phyloP scores from a whole-genome alignment of 2,888 invertebrate species.

The Liopterus haemorrhoidalis region DNA sequence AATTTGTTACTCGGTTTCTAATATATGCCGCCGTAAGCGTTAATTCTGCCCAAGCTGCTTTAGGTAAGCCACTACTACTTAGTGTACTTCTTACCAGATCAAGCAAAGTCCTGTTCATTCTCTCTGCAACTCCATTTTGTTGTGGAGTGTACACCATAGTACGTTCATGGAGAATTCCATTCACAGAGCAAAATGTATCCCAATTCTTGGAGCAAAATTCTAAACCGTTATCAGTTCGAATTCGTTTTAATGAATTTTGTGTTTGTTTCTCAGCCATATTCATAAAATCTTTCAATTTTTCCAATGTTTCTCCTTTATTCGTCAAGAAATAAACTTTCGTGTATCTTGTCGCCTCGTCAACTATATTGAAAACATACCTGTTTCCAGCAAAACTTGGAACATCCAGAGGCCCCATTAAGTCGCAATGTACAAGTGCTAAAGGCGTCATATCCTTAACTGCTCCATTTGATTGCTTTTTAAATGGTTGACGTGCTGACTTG shows the following conservation, averaged over 20 bases:
- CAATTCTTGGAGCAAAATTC: constrained; percentile 15
- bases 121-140: constrained; percentile 15
- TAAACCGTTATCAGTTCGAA: constrained; percentile 6
- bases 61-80: constrained; percentile 2
- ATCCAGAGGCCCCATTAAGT: constrained; percentile 3
- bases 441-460: background rate
- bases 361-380: constrained; percentile 4
- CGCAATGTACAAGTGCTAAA: background rate
- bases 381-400: background rate
- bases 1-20: constrained; percentile 15
- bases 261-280: too few species aligned
- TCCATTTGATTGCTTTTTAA: constrained; percentile 14
- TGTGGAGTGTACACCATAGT: constrained; percentile 15
- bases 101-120: too few species aligned
- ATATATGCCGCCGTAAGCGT: constrained; percentile 10
- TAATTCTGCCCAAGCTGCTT: constrained; percentile 13
- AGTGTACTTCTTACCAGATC: constrained; percentile 12
- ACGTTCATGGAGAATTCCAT: constrained; percentile 6
- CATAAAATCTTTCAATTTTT: too few species aligned
- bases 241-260: background rate
- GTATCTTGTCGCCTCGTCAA: constrained; percentile 8
- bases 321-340: background rate
- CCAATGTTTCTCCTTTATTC: too few species aligned
- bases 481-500: constrained; percentile 24
- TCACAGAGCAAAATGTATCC: too few species aligned